These are phyloP conservation scores for Meriones psammophilus DNA, from an alignment of 2,797 vertebrate species.

Conservation along the genomic window DNA sequence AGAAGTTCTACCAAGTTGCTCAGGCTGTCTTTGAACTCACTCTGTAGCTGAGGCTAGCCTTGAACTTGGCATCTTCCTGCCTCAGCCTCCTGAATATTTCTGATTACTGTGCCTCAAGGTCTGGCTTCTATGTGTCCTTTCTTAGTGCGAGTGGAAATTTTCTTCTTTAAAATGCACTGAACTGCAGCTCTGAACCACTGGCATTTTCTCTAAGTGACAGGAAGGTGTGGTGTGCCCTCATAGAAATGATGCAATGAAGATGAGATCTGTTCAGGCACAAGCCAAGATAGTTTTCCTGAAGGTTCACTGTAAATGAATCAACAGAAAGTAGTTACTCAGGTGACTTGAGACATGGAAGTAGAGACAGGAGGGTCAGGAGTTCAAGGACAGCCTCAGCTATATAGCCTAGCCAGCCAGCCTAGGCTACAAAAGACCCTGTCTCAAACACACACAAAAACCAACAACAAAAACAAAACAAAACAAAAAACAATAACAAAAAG, in stretches of 20 bases:
- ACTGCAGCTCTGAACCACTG: fast-evolving
- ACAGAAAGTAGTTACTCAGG: not conserved
- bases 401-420: too few species aligned
- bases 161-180: not conserved
- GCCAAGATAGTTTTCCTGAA: fast-evolving
- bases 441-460: not conserved
- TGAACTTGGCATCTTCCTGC: not conserved
- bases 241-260: not conserved
- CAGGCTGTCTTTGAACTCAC: not conserved
- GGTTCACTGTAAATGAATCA: fast-evolving
- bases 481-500: not conserved
- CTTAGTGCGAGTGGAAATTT: fast-evolving
- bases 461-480: not conserved
- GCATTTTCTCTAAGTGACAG: fast-evolving
- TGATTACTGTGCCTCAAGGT: not conserved
- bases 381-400: not conserved
- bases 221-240: not conserved
- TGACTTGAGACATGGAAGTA: not conserved
- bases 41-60: not conserved
- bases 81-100: not conserved
- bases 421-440: not conserved
- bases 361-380: not conserved
- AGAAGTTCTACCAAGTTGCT: not conserved
- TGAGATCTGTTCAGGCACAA: fast-evolving
- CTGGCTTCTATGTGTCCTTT: not conserved